Evolutionary conservation across 1,140 invertebrate genomes (phyloP).

Genomic region (Lepidotrigona ventralis): DNA sequence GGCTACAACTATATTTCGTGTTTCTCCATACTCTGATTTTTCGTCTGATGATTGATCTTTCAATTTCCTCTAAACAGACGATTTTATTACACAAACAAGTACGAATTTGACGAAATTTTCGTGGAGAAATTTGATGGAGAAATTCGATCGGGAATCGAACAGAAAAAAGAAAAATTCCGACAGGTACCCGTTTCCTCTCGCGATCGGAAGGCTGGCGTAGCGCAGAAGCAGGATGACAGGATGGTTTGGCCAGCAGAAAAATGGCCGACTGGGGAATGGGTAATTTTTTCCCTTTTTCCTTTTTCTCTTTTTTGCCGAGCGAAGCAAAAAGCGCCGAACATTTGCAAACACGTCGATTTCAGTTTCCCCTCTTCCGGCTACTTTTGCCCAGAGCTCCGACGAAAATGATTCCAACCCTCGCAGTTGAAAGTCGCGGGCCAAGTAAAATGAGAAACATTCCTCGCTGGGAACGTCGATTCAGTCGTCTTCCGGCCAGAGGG

Average conservation of each 20-base stretch:
- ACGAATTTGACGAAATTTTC: no score
- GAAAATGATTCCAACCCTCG: slow-evolving; percentile 50
- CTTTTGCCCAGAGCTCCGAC: slow-evolving; percentile 28
- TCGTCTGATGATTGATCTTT: no score
- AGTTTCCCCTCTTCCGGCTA: neutral
- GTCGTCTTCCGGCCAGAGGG: no score
- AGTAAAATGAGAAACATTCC: slow-evolving; percentile 41
- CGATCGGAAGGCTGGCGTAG: slow-evolving; percentile 36
- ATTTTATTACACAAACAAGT: no score
- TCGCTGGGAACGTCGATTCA: slow-evolving; percentile 31
- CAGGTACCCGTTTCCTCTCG: slow-evolving; percentile 2
- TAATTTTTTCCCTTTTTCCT: slow-evolving; percentile 41
- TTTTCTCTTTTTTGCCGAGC: slow-evolving; percentile 22
- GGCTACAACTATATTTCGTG: no score
- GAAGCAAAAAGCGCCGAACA: slow-evolving; percentile 47
- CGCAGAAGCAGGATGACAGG: slow-evolving; percentile 1
- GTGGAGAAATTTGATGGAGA: no score
- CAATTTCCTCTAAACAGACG: no score
- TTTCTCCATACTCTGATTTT: neutral
- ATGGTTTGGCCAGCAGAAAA: slow-evolving; percentile 39
- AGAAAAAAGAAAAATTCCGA: no score
- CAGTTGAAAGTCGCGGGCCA: neutral
- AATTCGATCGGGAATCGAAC: no score
- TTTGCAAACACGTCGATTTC: slow-evolving; percentile 56
- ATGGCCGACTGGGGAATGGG: slow-evolving; percentile 46